These are phyloP conservation scores for Neelides sp. DNA, from an alignment of 1,140 invertebrate genomes.

Conservation along the genomic window DNA sequence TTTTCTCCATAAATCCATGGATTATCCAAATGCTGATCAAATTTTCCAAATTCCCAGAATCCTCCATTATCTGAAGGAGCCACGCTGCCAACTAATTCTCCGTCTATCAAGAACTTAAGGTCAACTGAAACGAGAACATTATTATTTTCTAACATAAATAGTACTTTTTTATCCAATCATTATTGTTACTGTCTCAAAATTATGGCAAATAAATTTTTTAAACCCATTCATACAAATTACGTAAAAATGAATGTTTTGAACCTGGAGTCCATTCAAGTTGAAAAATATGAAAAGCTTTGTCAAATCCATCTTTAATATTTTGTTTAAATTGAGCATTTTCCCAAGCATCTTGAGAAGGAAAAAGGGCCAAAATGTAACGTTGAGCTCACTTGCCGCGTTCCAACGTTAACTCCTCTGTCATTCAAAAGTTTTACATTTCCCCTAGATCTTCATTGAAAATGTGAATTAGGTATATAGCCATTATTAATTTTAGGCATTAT, in stretches of 20 bases:
- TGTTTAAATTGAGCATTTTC: constrained; percentile 39
- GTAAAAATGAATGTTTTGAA: constrained; percentile 9
- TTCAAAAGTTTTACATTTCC: constrained; percentile 41
- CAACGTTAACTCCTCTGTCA: constrained; percentile 42
- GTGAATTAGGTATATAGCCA: constrained; percentile 44
- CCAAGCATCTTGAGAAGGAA: constrained; percentile 42
- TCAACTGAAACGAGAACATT: not conserved
- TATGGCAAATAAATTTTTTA: not conserved
- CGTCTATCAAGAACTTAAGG: constrained; percentile 38
- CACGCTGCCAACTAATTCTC: constrained; percentile 35
- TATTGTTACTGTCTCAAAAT: not conserved
- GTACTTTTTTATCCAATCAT: not conserved
- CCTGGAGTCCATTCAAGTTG: constrained; percentile 34
- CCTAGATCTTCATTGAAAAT: constrained; percentile 35
- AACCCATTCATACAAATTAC: constrained; percentile 18
- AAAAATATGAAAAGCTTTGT: constrained; percentile 35
- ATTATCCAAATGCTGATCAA: constrained; percentile 34
- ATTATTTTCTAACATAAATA: not conserved
- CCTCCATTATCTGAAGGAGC: constrained; percentile 20
- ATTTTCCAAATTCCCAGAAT: constrained; percentile 24
- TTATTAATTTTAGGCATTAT: constrained; percentile 42
- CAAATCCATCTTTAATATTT: constrained; percentile 37
- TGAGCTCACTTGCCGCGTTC: constrained; percentile 43
- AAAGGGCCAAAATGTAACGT: constrained; percentile 50
- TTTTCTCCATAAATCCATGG: constrained; percentile 32